Percentiles rank a stretch among this genome's conserved stretches.
These are phyloP conservation scores for Ditylenchus weischeri DNA, from an alignment of 2,888 invertebrate genomes.

Conservation along the genomic window DNA sequence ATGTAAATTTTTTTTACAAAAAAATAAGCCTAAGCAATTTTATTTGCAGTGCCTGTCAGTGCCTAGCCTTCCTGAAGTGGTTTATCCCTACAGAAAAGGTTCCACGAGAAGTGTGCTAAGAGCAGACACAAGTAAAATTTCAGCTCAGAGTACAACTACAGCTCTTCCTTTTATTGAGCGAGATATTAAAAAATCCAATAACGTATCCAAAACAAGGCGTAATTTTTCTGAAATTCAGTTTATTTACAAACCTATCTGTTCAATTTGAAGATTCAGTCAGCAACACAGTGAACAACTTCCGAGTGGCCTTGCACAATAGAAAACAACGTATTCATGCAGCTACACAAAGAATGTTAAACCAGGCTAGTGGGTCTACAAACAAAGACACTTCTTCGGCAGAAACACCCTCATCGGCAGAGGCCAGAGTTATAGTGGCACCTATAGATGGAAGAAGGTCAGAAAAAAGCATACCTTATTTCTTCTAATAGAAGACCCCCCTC, in stretches of 20 bases:
- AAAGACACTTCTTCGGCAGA: too few relatives aligned
- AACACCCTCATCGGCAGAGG: constrained; percentile 1
- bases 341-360: not conserved
- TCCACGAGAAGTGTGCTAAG: not conserved
- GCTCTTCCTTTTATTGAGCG: too few relatives aligned
- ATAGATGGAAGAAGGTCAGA: not conserved
- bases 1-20: too few relatives aligned
- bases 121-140: too few relatives aligned
- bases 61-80: constrained; percentile 1
- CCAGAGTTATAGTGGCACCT: constrained; percentile 1
- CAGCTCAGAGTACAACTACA: too few relatives aligned
- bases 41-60: not conserved
- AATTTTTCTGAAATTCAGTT: not conserved
- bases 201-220: not conserved
- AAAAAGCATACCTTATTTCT: too few relatives aligned
- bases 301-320: not conserved
- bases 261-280: constrained; percentile 3
- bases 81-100: not conserved
- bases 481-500: too few relatives aligned
- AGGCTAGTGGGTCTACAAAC: not conserved
- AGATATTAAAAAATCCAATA: not conserved
- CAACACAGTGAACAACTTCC: constrained; percentile 7
- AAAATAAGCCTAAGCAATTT: too few relatives aligned
- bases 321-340: not conserved
- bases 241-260: not conserved